Evolutionary conservation across 2,888 invertebrate species (phyloP), one percentile per base, ranked within the genome.

Genomic region (Hymenopus coronatus): DNA sequence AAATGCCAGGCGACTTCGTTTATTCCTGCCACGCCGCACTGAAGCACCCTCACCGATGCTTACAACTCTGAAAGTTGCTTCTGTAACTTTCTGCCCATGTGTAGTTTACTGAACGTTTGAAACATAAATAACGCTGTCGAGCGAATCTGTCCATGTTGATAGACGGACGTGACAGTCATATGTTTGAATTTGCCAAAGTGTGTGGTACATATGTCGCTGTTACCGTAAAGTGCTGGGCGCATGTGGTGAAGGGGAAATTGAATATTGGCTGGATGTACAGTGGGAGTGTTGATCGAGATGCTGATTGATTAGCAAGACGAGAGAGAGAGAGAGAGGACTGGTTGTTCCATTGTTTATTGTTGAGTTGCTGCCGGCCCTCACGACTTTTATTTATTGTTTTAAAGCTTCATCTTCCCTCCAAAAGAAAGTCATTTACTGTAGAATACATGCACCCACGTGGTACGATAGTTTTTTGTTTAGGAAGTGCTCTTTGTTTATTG

Each of bases 261-360:
- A 87, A 87, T 87, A 87, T 87, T 87, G 87, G 87, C 82, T 87
- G 81, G 82, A 30, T 82, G 85, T 54, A 27, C 84, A 27, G 40
- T 85, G 85, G 27, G 70, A 81, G 84, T 82, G 88, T 54, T 89
- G 89, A 89, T 89, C 28, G 85, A 89, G 89, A 89, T 89, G 54
- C 86, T 89, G 89, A 89, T 89, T 89, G 85, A 86, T 89, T 85
- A 89, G 86, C 54, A 70, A 70, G 54, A 70, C 54, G 54, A 70
- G 54, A 12, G 12, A 12, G 40, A 40, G 30, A 30, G 4, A 30
- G 30, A 86, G 86, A 14, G 46, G 85, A 82, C 33, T 87, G 81
- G 82, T 82, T 70, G 54, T 82, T 86, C 89, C 20, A 89, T 89
- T 89, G 89, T 89, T 89, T 89, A 89, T 89, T 89, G 89, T 89